Base-by-base conservation (phyloP, 2,113 vertebrate species). In the Corythoichthys intestinalis region DNA sequence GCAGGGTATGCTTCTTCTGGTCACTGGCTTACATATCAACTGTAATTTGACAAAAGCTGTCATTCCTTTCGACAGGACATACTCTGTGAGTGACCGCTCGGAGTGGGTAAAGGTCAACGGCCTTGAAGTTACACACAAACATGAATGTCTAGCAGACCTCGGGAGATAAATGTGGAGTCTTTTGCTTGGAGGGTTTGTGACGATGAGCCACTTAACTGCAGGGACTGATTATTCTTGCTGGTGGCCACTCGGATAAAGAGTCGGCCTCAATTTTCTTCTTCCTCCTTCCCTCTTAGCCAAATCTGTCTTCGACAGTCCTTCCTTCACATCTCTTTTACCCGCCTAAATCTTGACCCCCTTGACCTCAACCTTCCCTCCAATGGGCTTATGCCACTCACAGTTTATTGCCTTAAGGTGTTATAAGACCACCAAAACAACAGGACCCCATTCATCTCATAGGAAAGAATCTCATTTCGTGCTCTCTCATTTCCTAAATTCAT, bases 161-260 rank as follows among this genome's bases (percentile, higher is more conserved):
- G 66, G 75, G 39, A 70, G 75, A 67, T 76, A 81, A 71, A 87
- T 76, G 71, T 50, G 72, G 59, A 70, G 64, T 69, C 71, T 65
- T 1, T 49, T 64, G 78, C 56, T 28, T 5, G 73, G 68, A 54
- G 62, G 41, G 53, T 72, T 17, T 11, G 14, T 83, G 71, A 78
- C 81, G 70, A 73, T 10, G 69, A 71, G 47, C 65, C 76, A 71
- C 62, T 82, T 69, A 44, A 70, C 69, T n/a, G 73, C 83, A 49
- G 76, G 41, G 54, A 74, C 76, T 80, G 85, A 85, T 87, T 73
- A 84, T 79, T 77, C 75, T 69, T 75, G 0, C n/a, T 69, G 52
- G 35, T 69, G 76, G 72, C 39, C 66, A 35, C 70, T 77, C 47
- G 41, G 74, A 85, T 76, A 66, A 76, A 77, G 77, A 78, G 77